These are phyloP conservation scores for Baryphthengus martii DNA, from an alignment of 2,113 vertebrate genomes.

Conservation along the genomic window DNA sequence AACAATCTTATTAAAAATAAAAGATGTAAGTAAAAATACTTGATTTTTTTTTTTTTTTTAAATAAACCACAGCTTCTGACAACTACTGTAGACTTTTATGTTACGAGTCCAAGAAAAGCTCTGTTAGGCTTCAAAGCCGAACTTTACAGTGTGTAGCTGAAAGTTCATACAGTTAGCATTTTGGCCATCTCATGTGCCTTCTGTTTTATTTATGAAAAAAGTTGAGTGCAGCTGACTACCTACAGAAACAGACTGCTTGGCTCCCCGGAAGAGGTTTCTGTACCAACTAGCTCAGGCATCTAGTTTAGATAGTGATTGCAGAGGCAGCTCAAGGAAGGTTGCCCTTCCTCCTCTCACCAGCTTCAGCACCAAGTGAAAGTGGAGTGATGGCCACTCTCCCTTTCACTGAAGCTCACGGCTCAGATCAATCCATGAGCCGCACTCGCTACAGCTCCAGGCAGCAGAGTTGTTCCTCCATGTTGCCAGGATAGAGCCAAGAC, in stretches of 20 bases:
- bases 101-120: background rate
- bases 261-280: background rate
- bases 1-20: background rate
- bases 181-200: background rate
- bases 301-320: background rate
- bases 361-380: rapidly evolving
- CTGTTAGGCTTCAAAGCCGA: background rate
- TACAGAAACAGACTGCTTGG: background rate
- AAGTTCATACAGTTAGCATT: background rate
- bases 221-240: background rate
- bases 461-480: background rate
- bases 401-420: background rate
- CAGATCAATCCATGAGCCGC: background rate
- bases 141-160: background rate
- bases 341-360: rapidly evolving
- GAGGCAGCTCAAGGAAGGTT: background rate
- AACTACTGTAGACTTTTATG: background rate
- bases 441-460: background rate
- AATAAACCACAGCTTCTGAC: background rate
- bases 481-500: background rate
- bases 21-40: background rate
- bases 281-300: background rate
- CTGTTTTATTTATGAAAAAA: background rate
- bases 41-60: background rate
- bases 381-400: rapidly evolving